A percentile compares a stretch with the other conserved stretches of the same genome.
phyloP scores from a whole-genome alignment of 2,797 vertebrate genomes.

The Rhincodon typus region DNA sequence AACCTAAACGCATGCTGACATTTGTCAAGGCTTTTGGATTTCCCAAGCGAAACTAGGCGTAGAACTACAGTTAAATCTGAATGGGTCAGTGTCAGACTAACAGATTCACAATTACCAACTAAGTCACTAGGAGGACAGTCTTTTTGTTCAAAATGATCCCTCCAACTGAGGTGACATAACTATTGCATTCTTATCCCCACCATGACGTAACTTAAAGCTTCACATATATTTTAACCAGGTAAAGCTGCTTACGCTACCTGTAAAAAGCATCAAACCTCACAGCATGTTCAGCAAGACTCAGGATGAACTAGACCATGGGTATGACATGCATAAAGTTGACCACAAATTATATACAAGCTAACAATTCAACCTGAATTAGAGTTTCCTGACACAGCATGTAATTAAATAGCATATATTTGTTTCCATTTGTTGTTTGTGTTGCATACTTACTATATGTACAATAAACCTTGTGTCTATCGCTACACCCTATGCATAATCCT shows the following conservation, averaged over 20 bases:
- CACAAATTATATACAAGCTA: not conserved
- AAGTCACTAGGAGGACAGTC: not conserved
- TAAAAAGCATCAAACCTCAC: not conserved
- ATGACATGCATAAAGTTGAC: not conserved
- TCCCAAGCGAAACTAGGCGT: not conserved
- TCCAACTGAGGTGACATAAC: not conserved
- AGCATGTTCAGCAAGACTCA: not conserved
- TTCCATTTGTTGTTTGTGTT: not conserved
- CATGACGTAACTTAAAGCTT: too few species aligned
- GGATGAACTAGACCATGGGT: not conserved
- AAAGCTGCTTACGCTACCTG: not conserved
- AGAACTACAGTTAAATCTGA: not conserved
- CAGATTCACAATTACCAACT: not conserved
- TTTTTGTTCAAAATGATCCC: not conserved
- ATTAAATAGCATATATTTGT: not conserved
- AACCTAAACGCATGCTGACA: not conserved
- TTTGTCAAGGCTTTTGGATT: not conserved
- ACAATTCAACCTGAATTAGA: not conserved
- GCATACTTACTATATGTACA: not conserved
- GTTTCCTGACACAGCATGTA: not conserved
- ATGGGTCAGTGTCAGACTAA: too few species aligned
- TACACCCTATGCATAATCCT: not conserved
- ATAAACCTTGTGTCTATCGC: not conserved
- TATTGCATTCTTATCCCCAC: too few species aligned
- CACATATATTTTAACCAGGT: too few species aligned